Evolutionary conservation across 2,888 invertebrate genomes (phyloP), one percentile per base, ranked within the genome.

Genomic region (Sinodicranocentrus sp.): DNA sequence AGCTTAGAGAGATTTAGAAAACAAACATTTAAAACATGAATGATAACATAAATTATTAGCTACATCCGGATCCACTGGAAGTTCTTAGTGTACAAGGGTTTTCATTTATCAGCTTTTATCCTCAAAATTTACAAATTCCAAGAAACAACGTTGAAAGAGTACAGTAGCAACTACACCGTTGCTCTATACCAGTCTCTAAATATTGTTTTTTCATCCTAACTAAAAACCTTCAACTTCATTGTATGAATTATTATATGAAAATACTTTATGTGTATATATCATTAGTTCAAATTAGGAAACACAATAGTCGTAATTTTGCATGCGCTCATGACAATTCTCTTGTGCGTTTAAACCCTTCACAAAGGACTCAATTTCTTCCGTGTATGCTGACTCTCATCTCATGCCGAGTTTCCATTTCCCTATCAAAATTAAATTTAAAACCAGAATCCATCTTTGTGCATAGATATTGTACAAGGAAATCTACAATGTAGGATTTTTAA

Each of bases 391-490:
- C 10, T 48, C 48, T 2, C n/a, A n/a, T 23, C 23, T 21, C 21
- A 21, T 21, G 19, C n/a, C 5, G 10, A 0, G 5, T 57, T 6
- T 25, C 8, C 39, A 43, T 65, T 10, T 59, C 1, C 28, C 5
- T 39, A 39, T 2, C 6, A 10, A 10, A 48, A 63, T 17, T 33
- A 63, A 25, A 17, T 28, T 39, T 33, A 48, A 48, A 48, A 10
- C 2, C 2, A 15, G 5, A 3, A 10, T 10, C 15, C 15, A n/a
- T 3, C 5, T 6, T 63, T 39, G 44, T 23, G 19, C 44, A 23
- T 67, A 21, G 26, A 77, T 63, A 67, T 65, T 82, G 68, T 82
- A 82, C 82, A 82, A 73, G 82, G 75, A 82, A 82, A 82, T 82
- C 28, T 82, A 82, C 82, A 82, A 43, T 39, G 70, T 39, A 71